Evolutionary conservation across 2,888 invertebrate genomes (phyloP).

Genomic region (Troides helena): DNA sequence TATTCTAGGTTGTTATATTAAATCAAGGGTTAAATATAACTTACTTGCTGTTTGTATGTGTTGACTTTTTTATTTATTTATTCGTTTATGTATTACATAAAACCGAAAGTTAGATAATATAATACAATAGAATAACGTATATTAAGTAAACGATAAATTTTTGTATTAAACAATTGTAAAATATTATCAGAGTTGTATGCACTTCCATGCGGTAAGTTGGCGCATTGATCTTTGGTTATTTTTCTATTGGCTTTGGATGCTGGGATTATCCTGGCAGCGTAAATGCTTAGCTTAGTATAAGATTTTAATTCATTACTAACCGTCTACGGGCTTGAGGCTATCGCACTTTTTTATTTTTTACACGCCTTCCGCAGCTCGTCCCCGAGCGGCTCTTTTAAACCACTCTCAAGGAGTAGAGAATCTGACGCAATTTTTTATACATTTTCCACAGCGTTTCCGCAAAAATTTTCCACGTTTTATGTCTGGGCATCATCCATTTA

Average conservation of each 20-base stretch:
- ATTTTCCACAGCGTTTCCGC: slow-evolving; percentile 14
- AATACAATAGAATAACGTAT: too few relatives aligned
- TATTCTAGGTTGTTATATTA: too few relatives aligned
- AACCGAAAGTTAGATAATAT: too few relatives aligned
- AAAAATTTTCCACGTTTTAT: slow-evolving; percentile 12
- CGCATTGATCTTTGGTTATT: slow-evolving; percentile 1
- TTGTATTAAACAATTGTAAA: too few relatives aligned
- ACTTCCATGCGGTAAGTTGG: not conserved
- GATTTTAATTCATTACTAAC: slow-evolving; percentile 27
- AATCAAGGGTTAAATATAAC: too few relatives aligned
- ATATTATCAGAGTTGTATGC: too few relatives aligned
- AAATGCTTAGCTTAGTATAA: slow-evolving; percentile 17
- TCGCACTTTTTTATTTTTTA: slow-evolving; percentile 16
- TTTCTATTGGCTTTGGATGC: not conserved
- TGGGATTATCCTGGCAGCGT: slow-evolving; percentile 4
- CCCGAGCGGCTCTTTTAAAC: slow-evolving; percentile 25
- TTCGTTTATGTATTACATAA: too few relatives aligned
- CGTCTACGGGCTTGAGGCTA: slow-evolving; percentile 18
- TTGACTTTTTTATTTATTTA: too few relatives aligned
- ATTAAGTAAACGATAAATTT: too few relatives aligned
- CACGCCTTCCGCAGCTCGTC: slow-evolving; percentile 20
- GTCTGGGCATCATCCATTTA: slow-evolving; percentile 8
- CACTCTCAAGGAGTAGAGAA: slow-evolving; percentile 27
- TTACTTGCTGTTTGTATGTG: too few relatives aligned
- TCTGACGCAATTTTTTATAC: slow-evolving; percentile 19